Base-by-base conservation (phyloP, 2,888 invertebrate genomes). In the Drosophila anceps region DNA sequence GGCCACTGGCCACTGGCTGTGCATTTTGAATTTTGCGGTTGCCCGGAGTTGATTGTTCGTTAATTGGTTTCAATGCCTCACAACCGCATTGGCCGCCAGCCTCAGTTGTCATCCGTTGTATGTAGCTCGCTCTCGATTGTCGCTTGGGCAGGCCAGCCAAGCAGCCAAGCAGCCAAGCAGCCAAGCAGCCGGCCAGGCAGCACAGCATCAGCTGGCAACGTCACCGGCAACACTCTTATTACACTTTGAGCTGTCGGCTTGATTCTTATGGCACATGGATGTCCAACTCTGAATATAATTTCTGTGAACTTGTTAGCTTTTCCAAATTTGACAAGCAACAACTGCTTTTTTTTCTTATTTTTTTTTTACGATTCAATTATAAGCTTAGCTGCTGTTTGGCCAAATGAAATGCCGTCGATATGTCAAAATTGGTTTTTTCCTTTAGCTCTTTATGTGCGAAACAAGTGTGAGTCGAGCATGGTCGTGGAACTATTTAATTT, bases 51-150 rank as follows among this genome's bases (percentile, higher is more conserved):
- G 87, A 87, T 84, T 84, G 87, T 84, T 73, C 80, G 86, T 77
- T 86, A 86, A 86, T 86, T 86, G 80, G 71, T 82, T 82, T 82
- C 72, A 82, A 81, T 88, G 86, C 78, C 79, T 81, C 73, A 64
- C 67, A 74, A 79, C 81, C 84, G 64, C 73, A 76, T 69, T 69
- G 73, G 69, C 72, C 72, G 37, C 51, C 62, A 57, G 67, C 59
- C 44, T 51, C 60, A 55, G 54, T 60, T 66, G 68, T 69, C 50
- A 61, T 68, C 68, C 53, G 58, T 41, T 59, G 55, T 62, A 46
- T 37, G 48, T 60, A 24, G 44, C 51, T 68, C 66, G 48, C 43
- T 43, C 48, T 41, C 53, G 48, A n/a, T 43, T 61, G 58, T 15
- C 59, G 44, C 46, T 53, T 50, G 54, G 27, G 18, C 51, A 35